Conservation (phyloP, 2,888 invertebrate genomes). For the Tiliacea citrago region DNA sequence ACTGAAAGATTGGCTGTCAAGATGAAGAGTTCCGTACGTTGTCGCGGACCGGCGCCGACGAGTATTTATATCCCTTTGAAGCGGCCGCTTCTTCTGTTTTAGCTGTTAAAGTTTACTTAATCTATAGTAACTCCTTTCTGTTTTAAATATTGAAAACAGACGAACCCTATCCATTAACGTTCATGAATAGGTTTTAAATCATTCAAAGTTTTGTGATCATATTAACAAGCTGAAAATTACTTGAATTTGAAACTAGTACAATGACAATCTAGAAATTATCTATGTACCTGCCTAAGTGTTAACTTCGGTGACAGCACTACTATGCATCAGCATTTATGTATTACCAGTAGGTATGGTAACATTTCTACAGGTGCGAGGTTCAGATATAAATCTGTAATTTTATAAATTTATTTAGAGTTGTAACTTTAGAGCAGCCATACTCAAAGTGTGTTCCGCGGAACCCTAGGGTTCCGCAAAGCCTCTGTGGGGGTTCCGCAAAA, state of each 20-base stretch:
- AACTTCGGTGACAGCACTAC: too few relatives aligned
- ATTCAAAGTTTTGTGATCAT: neutral
- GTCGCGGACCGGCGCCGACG: constrained; percentile 73
- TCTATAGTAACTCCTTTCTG: constrained; percentile 60
- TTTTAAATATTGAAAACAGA: constrained; percentile 54
- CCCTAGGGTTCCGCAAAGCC: too few relatives aligned
- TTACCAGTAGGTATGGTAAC: neutral
- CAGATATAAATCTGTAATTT: neutral
- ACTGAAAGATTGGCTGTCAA: constrained; percentile 71
- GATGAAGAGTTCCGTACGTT: constrained; percentile 74
- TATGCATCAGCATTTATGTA: neutral
- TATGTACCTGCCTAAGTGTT: neutral
- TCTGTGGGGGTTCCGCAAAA: too few relatives aligned
- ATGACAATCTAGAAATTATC: neutral
- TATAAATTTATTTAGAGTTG: neutral
- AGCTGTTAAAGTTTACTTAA: constrained; percentile 74
- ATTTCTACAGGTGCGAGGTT: neutral
- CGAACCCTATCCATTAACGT: constrained; percentile 13
- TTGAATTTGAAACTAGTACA: neutral
- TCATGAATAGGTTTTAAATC: constrained; percentile 17
- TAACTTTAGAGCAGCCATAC: neutral
- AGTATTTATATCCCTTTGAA: constrained; percentile 84
- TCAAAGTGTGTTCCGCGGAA: too few relatives aligned
- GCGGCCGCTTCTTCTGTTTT: constrained; percentile 77
- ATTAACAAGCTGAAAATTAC: neutral